These are phyloP conservation scores for Macheiramphus alcinus DNA, from an alignment of 2,113 vertebrate genomes.

Conservation along the genomic window DNA sequence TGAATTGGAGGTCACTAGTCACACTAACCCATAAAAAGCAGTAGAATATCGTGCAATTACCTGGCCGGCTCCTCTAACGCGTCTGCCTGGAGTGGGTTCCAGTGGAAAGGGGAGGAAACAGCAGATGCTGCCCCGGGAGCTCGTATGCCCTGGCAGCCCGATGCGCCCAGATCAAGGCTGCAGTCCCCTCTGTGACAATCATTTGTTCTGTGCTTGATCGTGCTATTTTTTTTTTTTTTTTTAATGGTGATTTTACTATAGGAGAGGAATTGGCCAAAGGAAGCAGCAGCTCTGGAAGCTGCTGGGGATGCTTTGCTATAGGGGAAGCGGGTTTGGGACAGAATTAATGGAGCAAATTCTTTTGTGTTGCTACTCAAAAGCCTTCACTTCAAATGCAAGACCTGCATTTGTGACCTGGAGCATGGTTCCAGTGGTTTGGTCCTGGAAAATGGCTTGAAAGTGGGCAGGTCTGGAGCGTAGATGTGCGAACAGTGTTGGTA, in stretches of 20 bases:
- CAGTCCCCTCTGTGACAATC: neutral
- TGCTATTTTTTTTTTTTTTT: neutral
- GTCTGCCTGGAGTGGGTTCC: neutral
- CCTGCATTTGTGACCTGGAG: neutral
- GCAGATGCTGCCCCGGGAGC: neutral
- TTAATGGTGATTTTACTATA: neutral
- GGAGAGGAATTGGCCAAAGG: neutral
- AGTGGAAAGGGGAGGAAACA: neutral
- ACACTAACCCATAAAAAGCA: neutral
- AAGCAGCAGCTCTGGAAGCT: neutral
- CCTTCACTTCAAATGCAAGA: neutral
- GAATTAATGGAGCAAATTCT: neutral
- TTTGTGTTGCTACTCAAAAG: neutral
- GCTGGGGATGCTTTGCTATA: neutral
- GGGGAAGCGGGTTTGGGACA: neutral
- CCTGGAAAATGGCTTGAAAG: neutral
- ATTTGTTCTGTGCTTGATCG: neutral
- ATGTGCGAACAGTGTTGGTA: fast-evolving
- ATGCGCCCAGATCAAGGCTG: neutral
- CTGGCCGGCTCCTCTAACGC: neutral
- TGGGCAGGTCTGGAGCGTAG: fast-evolving
- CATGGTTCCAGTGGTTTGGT: neutral
- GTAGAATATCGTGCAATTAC: fast-evolving
- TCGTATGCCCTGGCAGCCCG: neutral
- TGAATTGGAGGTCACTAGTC: fast-evolving